Base-by-base conservation (phyloP, 2,888 invertebrate species). In the Arenicola marina region DNA sequence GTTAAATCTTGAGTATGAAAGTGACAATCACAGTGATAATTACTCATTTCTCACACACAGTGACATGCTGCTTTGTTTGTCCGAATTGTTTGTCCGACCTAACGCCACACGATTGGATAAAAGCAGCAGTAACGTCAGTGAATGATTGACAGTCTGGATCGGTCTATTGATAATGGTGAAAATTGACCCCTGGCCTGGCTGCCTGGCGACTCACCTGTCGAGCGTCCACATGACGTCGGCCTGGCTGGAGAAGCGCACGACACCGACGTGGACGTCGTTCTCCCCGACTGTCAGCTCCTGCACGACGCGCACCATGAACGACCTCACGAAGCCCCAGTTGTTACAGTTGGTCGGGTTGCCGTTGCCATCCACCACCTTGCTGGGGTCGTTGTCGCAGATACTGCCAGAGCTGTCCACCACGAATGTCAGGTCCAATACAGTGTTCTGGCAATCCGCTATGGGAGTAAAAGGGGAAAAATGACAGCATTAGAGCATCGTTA, bases 351-450 rank as follows among this genome's bases (percentile, higher is more conserved):
- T 48, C 15, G 11, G 7, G 26, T 24, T 7, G 7, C 24, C 48
- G 7, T 24, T 7, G 24, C 53, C 53, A 7, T 7, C 53, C 24
- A 48, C 26, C 32, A 7, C 31, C 32, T 11, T 7, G 33, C 15
- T 15, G 31, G 7, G 4, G 7, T 11, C 7, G 15, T 28, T 11
- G 33, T 28, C 31, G 32, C 53, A 53, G 31, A 53, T 32, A 32
- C 53, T 53, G 7, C 53, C 53, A 11, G 53, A 53, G 7, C 31
- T 15, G 53, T 53, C 53, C 31, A 53, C 53, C 15, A 53, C 24
- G 29, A 53, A 32, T 11, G 53, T 32, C 53, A 53, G 15, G 32
- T 53, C 53, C 31, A 53, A 7, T 4, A 53, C 53, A 11, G 53
- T 11, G 15, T 7, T 24, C 18, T 11, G 7, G 26, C 48, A 48